Evolutionary conservation across 2,797 vertebrate genomes (phyloP), one percentile per base, ranked within the genome.

Genomic region (Cyprinella venusta): DNA sequence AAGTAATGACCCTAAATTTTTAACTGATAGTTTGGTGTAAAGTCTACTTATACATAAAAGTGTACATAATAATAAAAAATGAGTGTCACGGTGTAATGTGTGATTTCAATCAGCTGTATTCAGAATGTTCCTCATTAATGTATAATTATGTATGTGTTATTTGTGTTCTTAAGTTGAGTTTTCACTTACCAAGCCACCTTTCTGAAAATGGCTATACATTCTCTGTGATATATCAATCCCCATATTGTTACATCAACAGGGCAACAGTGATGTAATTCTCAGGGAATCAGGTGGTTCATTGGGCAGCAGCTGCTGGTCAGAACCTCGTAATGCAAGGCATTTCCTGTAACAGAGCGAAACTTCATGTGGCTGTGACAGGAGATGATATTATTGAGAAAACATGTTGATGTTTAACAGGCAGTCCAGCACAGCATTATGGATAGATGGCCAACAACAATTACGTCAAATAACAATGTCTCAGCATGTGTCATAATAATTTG

Each of bases 371-470:
- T 7, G 68, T 18, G 71, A 59, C 68, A 8, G 80, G 19, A 77
- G 65, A 71, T 24, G 61, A 61, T 24, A 42, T 63, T 30, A 86
- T n/a, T 56, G 54, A n/a, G 54, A n/a, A 56, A n/a, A 10, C 54
- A n/a, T 59, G 69, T 68, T 4, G 38, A 64, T 77, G 9, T 61
- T n/a, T 56, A 86, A 9, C 21, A 82, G 86, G 19, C 92, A 88
- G 82, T 93, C 85, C 52, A 94, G 90, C 63, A 98, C 94, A 0
- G 97, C 96, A 0, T 96, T 96, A 0, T 97, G 96, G 24, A 98
- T 90, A 0, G 95, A 95, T 74, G 94, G 91, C 70, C 98, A 97
- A 87, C 30, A 33, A 33, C 30, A 33, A 33, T 33, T 33, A 2
- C 24, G 19, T 2, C 30, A 15, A 36, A 75, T n/a, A 38, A 56